Conservation (phyloP, 2,888 invertebrate genomes). For the Apamea monoglypha region DNA sequence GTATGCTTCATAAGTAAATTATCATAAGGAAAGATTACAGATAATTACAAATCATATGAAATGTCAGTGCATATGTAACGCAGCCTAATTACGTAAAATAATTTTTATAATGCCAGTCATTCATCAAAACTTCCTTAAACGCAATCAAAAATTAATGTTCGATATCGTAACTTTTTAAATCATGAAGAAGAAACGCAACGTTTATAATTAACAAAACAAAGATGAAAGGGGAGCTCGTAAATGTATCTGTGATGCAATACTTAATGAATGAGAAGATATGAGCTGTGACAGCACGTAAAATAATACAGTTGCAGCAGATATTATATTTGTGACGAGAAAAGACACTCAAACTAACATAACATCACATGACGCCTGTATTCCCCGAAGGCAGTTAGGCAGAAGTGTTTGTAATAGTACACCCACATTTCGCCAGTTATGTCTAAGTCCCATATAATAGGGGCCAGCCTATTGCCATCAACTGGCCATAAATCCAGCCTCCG, state of each 20-base stretch:
- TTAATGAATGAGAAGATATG: not conserved
- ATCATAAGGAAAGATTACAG: constrained; percentile 6
- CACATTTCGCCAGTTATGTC: not conserved
- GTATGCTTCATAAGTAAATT: not conserved
- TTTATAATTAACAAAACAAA: constrained; percentile 4
- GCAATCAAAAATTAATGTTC: constrained; percentile 36
- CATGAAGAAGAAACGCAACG: constrained; percentile 2
- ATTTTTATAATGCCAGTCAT: constrained; percentile 28
- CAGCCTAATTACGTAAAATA: constrained; percentile 26
- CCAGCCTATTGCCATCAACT: not conserved
- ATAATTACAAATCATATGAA: constrained; percentile 21
- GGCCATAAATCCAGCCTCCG: not conserved
- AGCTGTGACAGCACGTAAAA: not conserved
- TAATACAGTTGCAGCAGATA: not conserved
- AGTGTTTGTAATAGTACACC: not conserved
- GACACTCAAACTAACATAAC: not conserved
- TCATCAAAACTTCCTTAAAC: constrained; percentile 30
- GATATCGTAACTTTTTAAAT: constrained; percentile 8
- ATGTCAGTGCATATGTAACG: constrained; percentile 21
- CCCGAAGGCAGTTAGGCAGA: not conserved
- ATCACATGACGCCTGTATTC: not conserved
- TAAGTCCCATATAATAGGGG: not conserved
- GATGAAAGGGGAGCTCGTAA: constrained; percentile 11
- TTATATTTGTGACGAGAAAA: not conserved
- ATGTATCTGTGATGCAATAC: not conserved